These are phyloP conservation scores for Amphilophus citrinellus DNA, from an alignment of 2,113 vertebrate species.

Conservation along the genomic window DNA sequence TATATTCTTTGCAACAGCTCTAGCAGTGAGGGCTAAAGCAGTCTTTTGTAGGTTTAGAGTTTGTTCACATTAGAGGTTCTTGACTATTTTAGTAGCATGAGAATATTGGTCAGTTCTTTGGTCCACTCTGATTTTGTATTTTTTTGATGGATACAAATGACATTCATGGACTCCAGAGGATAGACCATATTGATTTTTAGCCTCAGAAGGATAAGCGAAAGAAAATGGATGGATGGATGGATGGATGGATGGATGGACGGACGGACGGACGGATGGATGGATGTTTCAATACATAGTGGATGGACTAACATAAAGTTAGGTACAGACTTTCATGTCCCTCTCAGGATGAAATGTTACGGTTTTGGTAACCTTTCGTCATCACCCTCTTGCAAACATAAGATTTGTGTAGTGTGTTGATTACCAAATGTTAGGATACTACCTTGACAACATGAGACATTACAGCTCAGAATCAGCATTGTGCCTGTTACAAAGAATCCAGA, in stretches of 20 bases:
- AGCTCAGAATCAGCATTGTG: background rate
- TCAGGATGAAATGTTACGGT: background rate
- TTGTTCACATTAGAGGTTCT: too few relatives aligned
- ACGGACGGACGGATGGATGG: too few relatives aligned
- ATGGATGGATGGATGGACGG: too few relatives aligned
- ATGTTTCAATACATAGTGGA: background rate
- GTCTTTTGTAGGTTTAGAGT: too few relatives aligned
- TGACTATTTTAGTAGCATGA: too few relatives aligned
- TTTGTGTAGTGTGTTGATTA: background rate
- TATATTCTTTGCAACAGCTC: too few relatives aligned
- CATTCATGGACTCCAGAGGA: background rate
- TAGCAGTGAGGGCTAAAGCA: too few relatives aligned
- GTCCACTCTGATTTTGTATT: background rate
- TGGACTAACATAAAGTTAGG: background rate
- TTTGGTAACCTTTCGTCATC: background rate
- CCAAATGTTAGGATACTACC: background rate
- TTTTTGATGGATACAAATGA: background rate
- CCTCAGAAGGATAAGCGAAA: background rate
- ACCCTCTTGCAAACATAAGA: too few relatives aligned
- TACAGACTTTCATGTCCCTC: too few relatives aligned
- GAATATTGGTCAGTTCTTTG: too few relatives aligned
- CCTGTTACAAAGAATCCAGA: background rate
- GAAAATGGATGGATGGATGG: too few relatives aligned
- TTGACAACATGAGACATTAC: background rate
- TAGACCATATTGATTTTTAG: too few relatives aligned